Evolutionary conservation across 2,113 vertebrate genomes (phyloP), one percentile per base, ranked within the genome.

Genomic region (Scomber scombrus): DNA sequence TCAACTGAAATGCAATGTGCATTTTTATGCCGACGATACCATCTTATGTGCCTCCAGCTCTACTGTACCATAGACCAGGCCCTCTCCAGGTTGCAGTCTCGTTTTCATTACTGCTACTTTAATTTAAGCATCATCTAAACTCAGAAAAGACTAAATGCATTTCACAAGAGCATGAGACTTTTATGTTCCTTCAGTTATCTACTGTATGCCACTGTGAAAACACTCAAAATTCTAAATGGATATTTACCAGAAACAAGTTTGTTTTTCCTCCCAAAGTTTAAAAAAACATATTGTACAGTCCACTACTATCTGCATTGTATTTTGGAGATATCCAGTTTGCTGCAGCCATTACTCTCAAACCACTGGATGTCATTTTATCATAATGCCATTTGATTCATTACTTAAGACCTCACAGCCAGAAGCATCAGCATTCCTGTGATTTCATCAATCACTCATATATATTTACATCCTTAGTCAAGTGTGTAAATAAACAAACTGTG

Each of bases 401-500:
- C 21, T 64, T 45, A 75, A 63, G 78, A 77, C 60, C 70, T 64
- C 55, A 31, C 57, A 11, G 15, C 63, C 57, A 73, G 47, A 51
- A 11, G 26, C 55, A 64, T 61, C 62, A 58, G 52, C 66, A 65
- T 71, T 75, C 73, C 61, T 77, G 60, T 58, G 58, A 58, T 45
- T 45, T 61, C 64, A 7, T 54, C 50, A 61, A 34, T 66, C 1
- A 40, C 34, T 40, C 7, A 40, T 40, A 40, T 40, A 54, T 26
- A 26, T 23, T 50, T 57, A 54, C 12, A 51, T 23, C 26, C 11
- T 63, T 57, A 12, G 26, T 26, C 12, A 1, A 57, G 18, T 51
- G 15, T 6, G 16, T 26, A 50, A 12, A n/a, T 52, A 40, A 65
- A 52, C 31, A 71, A 45, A 40, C 19, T 13, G 31, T 43, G 51